These are phyloP conservation scores for Operophtera brumata DNA, from an alignment of 2,888 invertebrate genomes.

Conservation along the genomic window DNA sequence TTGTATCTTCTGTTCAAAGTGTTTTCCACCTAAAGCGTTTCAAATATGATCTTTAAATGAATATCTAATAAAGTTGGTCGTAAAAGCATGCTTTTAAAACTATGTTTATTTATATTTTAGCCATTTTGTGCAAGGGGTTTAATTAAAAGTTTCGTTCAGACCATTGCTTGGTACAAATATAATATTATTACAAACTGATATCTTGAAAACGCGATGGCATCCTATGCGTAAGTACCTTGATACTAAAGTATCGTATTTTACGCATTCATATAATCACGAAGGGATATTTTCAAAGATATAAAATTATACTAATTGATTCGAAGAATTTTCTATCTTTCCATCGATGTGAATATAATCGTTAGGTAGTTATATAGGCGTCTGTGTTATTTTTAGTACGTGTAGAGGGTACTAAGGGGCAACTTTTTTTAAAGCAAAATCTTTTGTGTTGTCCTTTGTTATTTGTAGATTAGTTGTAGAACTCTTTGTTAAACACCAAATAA, in stretches of 20 bases:
- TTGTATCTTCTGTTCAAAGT: constrained; percentile 19
- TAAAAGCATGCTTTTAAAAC: constrained; percentile 9
- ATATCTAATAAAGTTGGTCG: constrained; percentile 17
- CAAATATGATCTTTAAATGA: constrained; percentile 24
- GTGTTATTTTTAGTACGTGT: constrained; percentile 28
- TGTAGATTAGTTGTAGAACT: too few relatives aligned
- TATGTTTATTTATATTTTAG: constrained; percentile 9
- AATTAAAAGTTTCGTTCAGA: constrained; percentile 28
- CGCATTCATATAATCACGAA: constrained; percentile 23
- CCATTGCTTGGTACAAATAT: constrained; percentile 16
- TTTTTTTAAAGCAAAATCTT: too few relatives aligned
- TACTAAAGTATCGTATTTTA: constrained; percentile 31
- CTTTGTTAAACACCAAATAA: too few relatives aligned
- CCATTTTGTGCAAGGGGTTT: constrained; percentile 4
- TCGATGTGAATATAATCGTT: constrained; percentile 33
- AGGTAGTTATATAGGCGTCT: constrained; percentile 14
- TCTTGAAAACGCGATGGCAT: constrained; percentile 18
- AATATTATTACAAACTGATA: constrained; percentile 31
- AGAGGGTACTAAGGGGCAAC: too few relatives aligned
- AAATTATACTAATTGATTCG: constrained; percentile 37
- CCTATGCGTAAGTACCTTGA: constrained; percentile 23
- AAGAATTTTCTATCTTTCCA: constrained; percentile 34
- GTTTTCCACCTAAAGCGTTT: constrained; percentile 22
- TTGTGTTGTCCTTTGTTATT: too few relatives aligned
- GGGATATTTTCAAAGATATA: constrained; percentile 30